Percentiles rank a stretch among this genome's conserved stretches.
phyloP scores from a whole-genome alignment of 2,797 vertebrate species.

The Manis crassicaudata region DNA sequence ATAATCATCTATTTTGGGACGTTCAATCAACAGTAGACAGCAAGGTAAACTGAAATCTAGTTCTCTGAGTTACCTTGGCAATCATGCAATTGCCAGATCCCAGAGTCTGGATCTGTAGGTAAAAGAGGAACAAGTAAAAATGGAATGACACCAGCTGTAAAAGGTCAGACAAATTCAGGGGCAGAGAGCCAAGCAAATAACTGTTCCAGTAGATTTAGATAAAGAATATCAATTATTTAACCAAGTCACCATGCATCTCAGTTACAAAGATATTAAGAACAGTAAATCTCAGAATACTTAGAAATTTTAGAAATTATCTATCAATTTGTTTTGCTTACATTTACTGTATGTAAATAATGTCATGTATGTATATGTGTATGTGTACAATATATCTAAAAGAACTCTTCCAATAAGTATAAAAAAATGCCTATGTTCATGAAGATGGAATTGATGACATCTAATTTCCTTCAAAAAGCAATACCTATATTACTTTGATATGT shows the following conservation, averaged over 20 bases:
- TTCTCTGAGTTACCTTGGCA: background rate
- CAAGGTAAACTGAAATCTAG: background rate
- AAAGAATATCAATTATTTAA: background rate
- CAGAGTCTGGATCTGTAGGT: background rate
- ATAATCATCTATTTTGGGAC: background rate
- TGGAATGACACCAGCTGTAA: background rate
- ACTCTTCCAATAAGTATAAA: background rate
- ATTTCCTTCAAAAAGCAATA: background rate
- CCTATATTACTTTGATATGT: background rate
- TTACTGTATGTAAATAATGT: background rate
- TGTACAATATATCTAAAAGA: background rate
- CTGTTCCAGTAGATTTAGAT: background rate
- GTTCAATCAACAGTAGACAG: background rate
- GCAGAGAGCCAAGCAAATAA: background rate
- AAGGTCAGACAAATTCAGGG: background rate
- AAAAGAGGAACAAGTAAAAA: background rate
- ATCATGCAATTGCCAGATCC: background rate
- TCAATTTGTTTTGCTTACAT: background rate
- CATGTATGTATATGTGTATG: background rate
- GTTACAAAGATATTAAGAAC: background rate
- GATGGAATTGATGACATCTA: background rate
- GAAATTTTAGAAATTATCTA: background rate
- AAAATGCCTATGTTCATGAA: background rate
- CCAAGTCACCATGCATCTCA: background rate
- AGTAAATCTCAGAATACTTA: background rate